These are phyloP conservation scores for Orgyia antiqua DNA, from an alignment of 2,888 invertebrate species.

Conservation along the genomic window DNA sequence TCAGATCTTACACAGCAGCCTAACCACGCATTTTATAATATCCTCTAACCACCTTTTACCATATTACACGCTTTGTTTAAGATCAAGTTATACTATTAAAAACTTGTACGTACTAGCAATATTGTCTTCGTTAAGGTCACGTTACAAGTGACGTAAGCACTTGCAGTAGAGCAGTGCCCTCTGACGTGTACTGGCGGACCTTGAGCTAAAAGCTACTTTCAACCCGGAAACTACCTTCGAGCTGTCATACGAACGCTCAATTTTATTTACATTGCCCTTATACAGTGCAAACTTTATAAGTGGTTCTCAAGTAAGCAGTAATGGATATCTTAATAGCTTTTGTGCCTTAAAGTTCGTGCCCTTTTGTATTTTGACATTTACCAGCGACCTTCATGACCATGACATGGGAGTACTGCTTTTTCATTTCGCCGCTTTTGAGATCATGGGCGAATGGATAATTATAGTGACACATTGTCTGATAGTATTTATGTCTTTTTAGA, in stretches of 20 bases:
- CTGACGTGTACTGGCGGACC: constrained; percentile 41
- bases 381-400: constrained; percentile 21
- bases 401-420: constrained; percentile 2
- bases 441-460: neutral
- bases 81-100: too few relatives aligned
- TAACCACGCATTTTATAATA: too few relatives aligned
- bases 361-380: constrained; percentile 16
- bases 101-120: constrained; percentile 5
- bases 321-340: constrained; percentile 26
- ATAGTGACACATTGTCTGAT: too few relatives aligned
- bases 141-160: constrained; percentile 38
- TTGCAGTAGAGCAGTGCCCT: constrained; percentile 45
- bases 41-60: too few relatives aligned
- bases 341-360: constrained; percentile 22
- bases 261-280: constrained; percentile 43
- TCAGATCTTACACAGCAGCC: too few relatives aligned
- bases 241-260: constrained; percentile 27
- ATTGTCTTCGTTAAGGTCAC: constrained; percentile 16
- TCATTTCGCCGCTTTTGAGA: neutral
- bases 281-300: constrained; percentile 28
- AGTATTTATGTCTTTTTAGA: too few relatives aligned
- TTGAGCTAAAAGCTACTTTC: constrained; percentile 63
- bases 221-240: constrained; percentile 58
- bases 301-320: constrained; percentile 17
- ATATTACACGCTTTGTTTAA: too few relatives aligned